These are phyloP conservation scores for Chaetodon trifasciatus DNA, from an alignment of 2,797 vertebrate genomes.

Conservation along the genomic window DNA sequence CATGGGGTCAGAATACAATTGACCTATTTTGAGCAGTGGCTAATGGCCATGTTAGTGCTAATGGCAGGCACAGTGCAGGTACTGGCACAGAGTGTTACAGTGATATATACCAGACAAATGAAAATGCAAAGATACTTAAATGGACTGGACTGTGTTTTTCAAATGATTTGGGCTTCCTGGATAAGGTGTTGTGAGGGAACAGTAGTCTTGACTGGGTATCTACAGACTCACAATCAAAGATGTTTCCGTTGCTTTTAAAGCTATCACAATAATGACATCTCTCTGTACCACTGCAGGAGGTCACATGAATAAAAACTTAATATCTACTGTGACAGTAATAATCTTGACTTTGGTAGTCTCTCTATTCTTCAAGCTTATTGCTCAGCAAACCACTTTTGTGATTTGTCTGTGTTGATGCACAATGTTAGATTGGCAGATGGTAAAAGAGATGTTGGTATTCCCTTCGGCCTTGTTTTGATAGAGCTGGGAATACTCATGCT, in stretches of 20 bases:
- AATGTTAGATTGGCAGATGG: conserved; percentile 6
- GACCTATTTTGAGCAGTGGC: conserved; percentile 26
- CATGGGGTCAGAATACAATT: conserved; percentile 18
- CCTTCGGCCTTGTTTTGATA: conserved; percentile 5
- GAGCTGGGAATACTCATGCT: conserved; percentile 7
- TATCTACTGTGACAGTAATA: conserved; percentile 6
- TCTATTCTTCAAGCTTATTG: background rate
- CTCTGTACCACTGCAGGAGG: background rate
- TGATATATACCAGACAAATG: background rate
- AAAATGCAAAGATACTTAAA: background rate
- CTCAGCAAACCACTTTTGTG: conserved; percentile 8
- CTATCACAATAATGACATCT: background rate
- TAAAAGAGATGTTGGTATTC: conserved; percentile 15
- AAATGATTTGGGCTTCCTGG: background rate
- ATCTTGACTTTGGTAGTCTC: background rate
- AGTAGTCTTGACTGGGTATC: background rate
- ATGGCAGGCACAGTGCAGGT: background rate
- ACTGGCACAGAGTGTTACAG: background rate
- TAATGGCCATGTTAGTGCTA: background rate
- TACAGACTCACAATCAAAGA: background rate
- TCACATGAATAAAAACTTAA: conserved; percentile 9
- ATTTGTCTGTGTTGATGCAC: background rate
- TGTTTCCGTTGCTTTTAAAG: background rate
- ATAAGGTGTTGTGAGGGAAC: background rate
- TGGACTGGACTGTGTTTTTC: background rate